Conservation (phyloP, 2,797 vertebrate genomes). For the Etheostoma nigrum region DNA sequence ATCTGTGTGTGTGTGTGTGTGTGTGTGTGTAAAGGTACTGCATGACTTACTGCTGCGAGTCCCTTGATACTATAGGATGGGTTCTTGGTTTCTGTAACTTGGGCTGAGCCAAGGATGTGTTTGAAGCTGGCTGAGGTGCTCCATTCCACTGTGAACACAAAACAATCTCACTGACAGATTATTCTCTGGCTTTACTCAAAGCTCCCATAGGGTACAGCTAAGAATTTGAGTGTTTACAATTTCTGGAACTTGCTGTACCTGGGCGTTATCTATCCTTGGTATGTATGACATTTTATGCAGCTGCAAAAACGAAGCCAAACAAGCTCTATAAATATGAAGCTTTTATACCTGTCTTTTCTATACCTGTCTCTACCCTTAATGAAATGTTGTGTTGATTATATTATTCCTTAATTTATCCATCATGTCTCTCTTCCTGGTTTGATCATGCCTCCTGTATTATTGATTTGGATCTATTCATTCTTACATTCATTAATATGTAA, state of each 20-base stretch:
- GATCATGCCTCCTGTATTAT: conserved; percentile 2
- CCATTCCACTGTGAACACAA: conserved; percentile 84
- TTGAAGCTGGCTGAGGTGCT: conserved; percentile 79
- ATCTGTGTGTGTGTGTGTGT: neutral
- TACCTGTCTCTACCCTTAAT: neutral
- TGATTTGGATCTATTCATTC: neutral
- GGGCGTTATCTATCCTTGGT: conserved; percentile 47
- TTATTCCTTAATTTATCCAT: conserved; percentile 16
- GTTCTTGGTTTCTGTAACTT: conserved; percentile 80
- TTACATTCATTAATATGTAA: neutral
- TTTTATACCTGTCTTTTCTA: conserved; percentile 1
- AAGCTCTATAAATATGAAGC: conserved; percentile 7
- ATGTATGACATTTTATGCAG: conserved; percentile 39
- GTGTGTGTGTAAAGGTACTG: neutral
- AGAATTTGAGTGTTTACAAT: conserved; percentile 57
- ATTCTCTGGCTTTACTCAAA: conserved; percentile 56
- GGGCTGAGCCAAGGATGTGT: conserved; percentile 73
- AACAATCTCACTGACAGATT: conserved; percentile 59
- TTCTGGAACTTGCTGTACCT: conserved; percentile 45
- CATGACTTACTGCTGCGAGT: conserved; percentile 77
- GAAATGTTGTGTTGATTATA: conserved; percentile 31
- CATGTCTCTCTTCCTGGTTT: neutral
- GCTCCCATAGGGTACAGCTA: conserved; percentile 14
- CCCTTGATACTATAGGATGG: conserved; percentile 75
- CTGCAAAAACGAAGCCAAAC: conserved; percentile 20